Base-by-base conservation (phyloP, 2,888 invertebrate species). In the Drosophila percnosoma region DNA sequence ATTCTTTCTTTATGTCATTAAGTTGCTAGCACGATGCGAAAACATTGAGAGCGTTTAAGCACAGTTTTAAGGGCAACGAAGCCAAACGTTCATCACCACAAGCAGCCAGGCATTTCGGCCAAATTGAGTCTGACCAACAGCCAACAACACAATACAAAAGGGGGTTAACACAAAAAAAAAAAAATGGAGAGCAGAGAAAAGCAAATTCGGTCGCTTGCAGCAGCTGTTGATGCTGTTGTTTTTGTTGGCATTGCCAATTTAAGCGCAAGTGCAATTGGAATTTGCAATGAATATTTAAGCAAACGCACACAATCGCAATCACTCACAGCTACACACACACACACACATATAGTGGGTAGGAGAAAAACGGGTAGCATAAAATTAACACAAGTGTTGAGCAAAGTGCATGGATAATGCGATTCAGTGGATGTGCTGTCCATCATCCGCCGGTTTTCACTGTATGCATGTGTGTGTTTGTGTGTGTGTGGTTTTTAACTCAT, bases 311-410 rank as follows among this genome's bases (percentile, higher is more conserved):
- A 68, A 21, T 31, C 45, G 33, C 34, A 51, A 53, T 11, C 53
- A 36, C 13, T 36, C 24, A 68, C 27, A 48, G 24, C 45, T 31
- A 40, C 10, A n/a, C 11, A 40, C 27, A 53, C 33, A 10, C 10
- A 40, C 40, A 40, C 10, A 42, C 11, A 40, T 2, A 21, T 11
- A 6, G 24, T 21, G 42, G 62, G 21, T 45, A 68, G 62, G 10
- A 54, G 62, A 38, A 64, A 66, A 65, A 59, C 49, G 72, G 40
- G 73, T 71, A 77, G 79, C 80, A 81, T 76, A 75, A 90, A 90
- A 89, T 90, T 78, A 90, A 87, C 89, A 82, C 69, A 90, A 91
- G 91, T 91, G 90, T 90, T 83, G 80, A 83, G 78, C 87, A 90
- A 90, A 90, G 90, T 82, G 90, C 87, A 90, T 90, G 77, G 70